These are phyloP conservation scores for Aradophagus sp. DNA, from an alignment of 1,140 invertebrate species.

Conservation along the genomic window DNA sequence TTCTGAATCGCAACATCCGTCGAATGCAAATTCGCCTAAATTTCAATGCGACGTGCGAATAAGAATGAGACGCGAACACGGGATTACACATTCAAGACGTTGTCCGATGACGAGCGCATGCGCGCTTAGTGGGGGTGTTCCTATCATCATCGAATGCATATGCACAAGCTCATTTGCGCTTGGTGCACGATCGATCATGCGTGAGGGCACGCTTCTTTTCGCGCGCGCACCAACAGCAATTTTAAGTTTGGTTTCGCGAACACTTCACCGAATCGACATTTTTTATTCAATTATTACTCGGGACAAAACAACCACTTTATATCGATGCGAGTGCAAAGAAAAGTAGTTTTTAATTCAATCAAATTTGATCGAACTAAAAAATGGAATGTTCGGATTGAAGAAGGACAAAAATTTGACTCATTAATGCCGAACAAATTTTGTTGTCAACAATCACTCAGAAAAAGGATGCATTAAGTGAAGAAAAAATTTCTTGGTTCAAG, in stretches of 20 bases:
- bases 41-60: slow-evolving; percentile 62
- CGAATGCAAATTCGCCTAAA: slow-evolving; percentile 71
- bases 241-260: slow-evolving; percentile 13
- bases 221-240: slow-evolving; percentile 45
- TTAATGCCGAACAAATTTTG: too few species aligned
- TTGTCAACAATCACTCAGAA: too few species aligned
- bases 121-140: slow-evolving; percentile 38
- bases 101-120: slow-evolving; percentile 56
- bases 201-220: slow-evolving; percentile 60
- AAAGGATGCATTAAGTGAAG: too few species aligned
- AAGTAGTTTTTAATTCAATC: too few species aligned
- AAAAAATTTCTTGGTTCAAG: too few species aligned
- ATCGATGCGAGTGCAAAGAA: too few species aligned
- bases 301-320: too few species aligned
- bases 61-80: slow-evolving; percentile 59
- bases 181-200: slow-evolving; percentile 66
- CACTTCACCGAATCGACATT: too few species aligned
- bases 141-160: slow-evolving; percentile 63
- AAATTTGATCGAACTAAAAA: too few species aligned
- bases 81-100: slow-evolving; percentile 67
- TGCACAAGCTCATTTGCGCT: slow-evolving; percentile 56
- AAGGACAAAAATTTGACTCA: too few species aligned
- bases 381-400: too few species aligned
- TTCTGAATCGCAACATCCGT: slow-evolving; percentile 46
- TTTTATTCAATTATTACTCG: too few species aligned